Percentiles rank a stretch among this genome's conserved stretches.
Evolutionary conservation across 2,888 invertebrate genomes (phyloP).

Genomic region (Rhagonycha lutea): DNA sequence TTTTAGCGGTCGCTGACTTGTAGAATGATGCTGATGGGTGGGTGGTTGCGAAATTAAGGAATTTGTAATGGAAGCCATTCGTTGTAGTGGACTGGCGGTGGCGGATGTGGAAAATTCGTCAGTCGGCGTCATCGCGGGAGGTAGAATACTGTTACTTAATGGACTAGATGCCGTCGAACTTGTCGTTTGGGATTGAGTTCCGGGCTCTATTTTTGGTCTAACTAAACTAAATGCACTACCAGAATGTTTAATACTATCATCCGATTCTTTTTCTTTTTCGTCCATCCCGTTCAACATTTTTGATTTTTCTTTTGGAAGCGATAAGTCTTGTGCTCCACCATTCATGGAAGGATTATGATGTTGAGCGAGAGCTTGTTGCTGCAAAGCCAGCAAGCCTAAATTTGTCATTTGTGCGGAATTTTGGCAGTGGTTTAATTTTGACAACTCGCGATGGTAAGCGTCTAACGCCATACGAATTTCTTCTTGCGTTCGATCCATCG

Average conservation of each 20-base stretch:
- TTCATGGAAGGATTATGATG: conserved; percentile 61
- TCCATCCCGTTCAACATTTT: conserved; percentile 69
- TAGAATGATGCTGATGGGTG: conserved; percentile 81
- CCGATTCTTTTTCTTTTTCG: conserved; percentile 71
- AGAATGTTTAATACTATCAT: conserved; percentile 75
- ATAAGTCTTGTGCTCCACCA: conserved; percentile 80
- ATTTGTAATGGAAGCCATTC: conserved; percentile 98
- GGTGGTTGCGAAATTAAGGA: conserved; percentile 91
- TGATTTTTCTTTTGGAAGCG: conserved; percentile 77
- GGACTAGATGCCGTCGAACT: conserved; percentile 85
- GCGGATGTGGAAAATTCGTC: conserved; percentile 80
- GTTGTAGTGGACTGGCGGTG: conserved; percentile 90
- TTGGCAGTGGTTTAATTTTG: conserved; percentile 74
- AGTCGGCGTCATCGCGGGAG: conserved; percentile 79
- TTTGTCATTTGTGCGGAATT: conserved; percentile 62
- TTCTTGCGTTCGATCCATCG: conserved; percentile 74
- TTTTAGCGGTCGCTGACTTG: conserved; percentile 87
- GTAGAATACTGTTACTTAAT: conserved; percentile 82
- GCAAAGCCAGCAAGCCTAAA: conserved; percentile 72
- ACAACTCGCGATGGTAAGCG: conserved; percentile 91
- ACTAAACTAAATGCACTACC: conserved; percentile 88
- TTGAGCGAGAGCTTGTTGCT: conserved; percentile 68
- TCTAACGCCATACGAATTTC: conserved; percentile 89
- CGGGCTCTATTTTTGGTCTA: conserved; percentile 82
- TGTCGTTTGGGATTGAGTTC: conserved; percentile 66